These are phyloP conservation scores for Paracanthobrama guichenoti DNA, from an alignment of 2,113 vertebrate species.

Conservation along the genomic window DNA sequence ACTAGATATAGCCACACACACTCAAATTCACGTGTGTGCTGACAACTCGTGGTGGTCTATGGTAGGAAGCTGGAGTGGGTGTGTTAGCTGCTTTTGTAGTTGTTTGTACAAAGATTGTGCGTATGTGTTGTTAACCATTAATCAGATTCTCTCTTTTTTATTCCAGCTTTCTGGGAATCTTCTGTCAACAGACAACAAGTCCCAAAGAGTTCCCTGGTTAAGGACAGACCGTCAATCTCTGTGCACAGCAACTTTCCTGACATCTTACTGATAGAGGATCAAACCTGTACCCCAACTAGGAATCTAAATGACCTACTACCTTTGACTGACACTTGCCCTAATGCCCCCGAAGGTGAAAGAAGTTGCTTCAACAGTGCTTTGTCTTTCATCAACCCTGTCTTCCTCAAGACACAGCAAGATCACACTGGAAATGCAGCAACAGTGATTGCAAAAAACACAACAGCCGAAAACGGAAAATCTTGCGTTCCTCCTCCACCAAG, in stretches of 20 bases:
- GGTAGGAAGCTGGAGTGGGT: background rate
- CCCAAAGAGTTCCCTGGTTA: slow-evolving; percentile 70
- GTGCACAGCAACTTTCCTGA: slow-evolving; percentile 41
- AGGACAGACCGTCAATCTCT: slow-evolving; percentile 72
- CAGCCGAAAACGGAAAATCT: slow-evolving; percentile 55
- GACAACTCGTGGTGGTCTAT: background rate
- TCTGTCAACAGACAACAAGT: slow-evolving; percentile 76
- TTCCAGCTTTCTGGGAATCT: slow-evolving; percentile 90
- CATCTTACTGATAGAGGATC: slow-evolving; percentile 37
- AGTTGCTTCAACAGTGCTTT: slow-evolving; percentile 83
- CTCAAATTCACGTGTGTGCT: background rate
- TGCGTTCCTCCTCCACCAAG: slow-evolving; percentile 71
- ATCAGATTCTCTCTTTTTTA: slow-evolving; percentile 37
- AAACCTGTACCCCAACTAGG: background rate
- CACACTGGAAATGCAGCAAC: background rate
- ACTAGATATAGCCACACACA: background rate
- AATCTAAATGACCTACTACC: slow-evolving; percentile 47
- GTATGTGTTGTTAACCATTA: slow-evolving; percentile 24
- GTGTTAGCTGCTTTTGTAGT: slow-evolving; percentile 16
- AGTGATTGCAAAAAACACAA: background rate
- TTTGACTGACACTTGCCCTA: slow-evolving; percentile 73
- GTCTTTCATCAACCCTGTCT: slow-evolving; percentile 93
- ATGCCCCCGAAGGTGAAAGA: slow-evolving; percentile 79
- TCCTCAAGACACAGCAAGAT: slow-evolving; percentile 85
- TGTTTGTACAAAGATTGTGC: slow-evolving; percentile 4